phyloP scores from a whole-genome alignment of 2,113 vertebrate genomes.

The Xiphophorus maculatus region DNA sequence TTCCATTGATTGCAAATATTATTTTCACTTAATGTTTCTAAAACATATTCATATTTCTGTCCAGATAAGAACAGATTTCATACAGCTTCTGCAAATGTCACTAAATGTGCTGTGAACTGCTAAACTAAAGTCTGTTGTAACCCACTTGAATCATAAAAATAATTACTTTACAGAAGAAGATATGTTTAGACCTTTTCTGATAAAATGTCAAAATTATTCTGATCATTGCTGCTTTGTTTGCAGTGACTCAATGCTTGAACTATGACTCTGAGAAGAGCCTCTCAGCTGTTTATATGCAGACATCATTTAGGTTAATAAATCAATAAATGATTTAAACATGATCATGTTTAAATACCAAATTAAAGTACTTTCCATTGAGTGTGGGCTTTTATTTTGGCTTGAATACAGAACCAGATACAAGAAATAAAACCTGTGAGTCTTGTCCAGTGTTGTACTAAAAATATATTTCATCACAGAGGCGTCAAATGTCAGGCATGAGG shows the following conservation, averaged over 20 bases:
- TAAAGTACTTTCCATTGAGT: conserved; percentile 1
- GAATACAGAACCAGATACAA: not conserved
- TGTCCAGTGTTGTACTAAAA: not conserved
- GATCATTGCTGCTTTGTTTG: not conserved
- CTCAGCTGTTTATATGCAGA: not conserved
- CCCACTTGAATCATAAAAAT: not conserved
- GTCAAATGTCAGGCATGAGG: not conserved
- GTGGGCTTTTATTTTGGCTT: not conserved
- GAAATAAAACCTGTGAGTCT: not conserved
- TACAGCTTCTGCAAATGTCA: not conserved
- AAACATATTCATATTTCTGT: too few species aligned
- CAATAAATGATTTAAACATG: not conserved
- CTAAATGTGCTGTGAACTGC: not conserved
- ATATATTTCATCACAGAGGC: not conserved
- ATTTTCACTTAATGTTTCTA: too few species aligned
- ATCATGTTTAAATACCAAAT: not conserved
- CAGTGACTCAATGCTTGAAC: too few species aligned
- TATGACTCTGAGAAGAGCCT: not conserved
- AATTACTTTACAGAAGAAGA: not conserved
- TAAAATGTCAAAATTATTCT: not conserved
- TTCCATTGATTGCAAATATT: too few species aligned
- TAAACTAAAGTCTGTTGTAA: not conserved
- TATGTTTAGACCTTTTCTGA: not conserved
- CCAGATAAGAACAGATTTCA: not conserved
- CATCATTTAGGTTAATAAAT: not conserved